phyloP scores from a whole-genome alignment of 37 sponge, comb jelly and placozoan genomes.

The Ephydatia muelleri region DNA sequence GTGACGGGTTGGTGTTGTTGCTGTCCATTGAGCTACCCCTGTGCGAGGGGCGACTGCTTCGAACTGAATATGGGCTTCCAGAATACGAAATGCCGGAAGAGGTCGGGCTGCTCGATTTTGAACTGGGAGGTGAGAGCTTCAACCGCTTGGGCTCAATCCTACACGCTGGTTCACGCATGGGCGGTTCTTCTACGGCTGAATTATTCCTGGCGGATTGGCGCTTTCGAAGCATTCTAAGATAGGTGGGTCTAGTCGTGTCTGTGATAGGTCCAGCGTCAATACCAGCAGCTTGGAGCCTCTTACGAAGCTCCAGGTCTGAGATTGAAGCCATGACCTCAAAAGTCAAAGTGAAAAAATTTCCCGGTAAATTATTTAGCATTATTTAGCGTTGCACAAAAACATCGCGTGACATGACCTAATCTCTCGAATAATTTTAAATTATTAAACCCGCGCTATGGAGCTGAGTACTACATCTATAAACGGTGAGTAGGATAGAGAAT shows the following conservation, averaged over 20 bases:
- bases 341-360: not conserved
- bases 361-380: too few relatives aligned
- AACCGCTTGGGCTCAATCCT: constrained; percentile 2
- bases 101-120: not conserved
- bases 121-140: not conserved
- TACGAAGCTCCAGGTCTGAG: constrained; percentile 65
- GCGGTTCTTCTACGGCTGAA: not conserved
- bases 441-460: not conserved
- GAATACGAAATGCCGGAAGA: not conserved
- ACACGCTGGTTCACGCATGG: not conserved
- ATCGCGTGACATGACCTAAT: not conserved
- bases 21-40: not conserved
- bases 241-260: constrained; percentile 67
- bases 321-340: constrained; percentile 4
- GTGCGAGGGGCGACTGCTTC: not conserved
- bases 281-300: constrained; percentile 45
- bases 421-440: too few relatives aligned
- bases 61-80: not conserved
- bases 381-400: not conserved
- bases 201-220: not conserved
- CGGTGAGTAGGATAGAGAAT: not conserved
- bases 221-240: constrained; percentile 49
- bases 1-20: not conserved
- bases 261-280: constrained; percentile 82
- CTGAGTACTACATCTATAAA: not conserved